Conservation (phyloP, 2,888 invertebrate species). For the Latheticus oryzae region DNA sequence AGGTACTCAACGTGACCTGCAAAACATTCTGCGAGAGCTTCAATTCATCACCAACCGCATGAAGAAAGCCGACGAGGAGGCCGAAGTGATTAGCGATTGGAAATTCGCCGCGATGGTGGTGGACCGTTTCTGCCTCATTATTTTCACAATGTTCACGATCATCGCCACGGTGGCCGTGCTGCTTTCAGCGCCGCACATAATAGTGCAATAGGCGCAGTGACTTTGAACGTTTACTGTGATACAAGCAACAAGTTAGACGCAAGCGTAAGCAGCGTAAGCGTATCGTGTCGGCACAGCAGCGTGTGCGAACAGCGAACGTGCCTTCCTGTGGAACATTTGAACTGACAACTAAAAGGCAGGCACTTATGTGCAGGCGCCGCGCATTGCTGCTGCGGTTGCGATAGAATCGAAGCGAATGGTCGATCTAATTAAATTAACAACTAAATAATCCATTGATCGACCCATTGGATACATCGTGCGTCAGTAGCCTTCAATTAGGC, state of each 20-base stretch:
- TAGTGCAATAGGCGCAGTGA: slow-evolving; percentile 80
- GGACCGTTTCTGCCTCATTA: slow-evolving; percentile 95
- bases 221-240: slow-evolving; percentile 65
- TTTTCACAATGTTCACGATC: slow-evolving; percentile 94
- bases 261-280: too few relatives aligned
- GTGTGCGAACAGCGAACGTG: slow-evolving; percentile 60
- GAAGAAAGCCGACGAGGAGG: slow-evolving; percentile 94
- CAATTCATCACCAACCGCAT: slow-evolving; percentile 95
- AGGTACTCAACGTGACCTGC: slow-evolving; percentile 86
- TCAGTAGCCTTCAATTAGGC: slow-evolving; percentile 38
- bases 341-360: slow-evolving; percentile 64
- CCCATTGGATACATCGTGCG: slow-evolving; percentile 13
- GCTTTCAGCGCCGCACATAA: slow-evolving; percentile 93
- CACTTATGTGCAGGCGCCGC: slow-evolving; percentile 61
- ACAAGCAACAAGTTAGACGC: slow-evolving; percentile 57
- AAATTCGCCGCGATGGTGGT: slow-evolving; percentile 99
- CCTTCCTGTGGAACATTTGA: slow-evolving; percentile 64
- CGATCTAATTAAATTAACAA: slow-evolving; percentile 6
- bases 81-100: slow-evolving; percentile 95
- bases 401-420: slow-evolving; percentile 12
- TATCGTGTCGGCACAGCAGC: slow-evolving; percentile 63
- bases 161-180: slow-evolving; percentile 93
- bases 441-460: slow-evolving; percentile 1
- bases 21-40: slow-evolving; percentile 90
- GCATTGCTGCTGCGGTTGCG: slow-evolving; percentile 38